These are phyloP conservation scores for Xanthorhoe designata DNA, from an alignment of 2,888 invertebrate genomes.

Conservation along the genomic window DNA sequence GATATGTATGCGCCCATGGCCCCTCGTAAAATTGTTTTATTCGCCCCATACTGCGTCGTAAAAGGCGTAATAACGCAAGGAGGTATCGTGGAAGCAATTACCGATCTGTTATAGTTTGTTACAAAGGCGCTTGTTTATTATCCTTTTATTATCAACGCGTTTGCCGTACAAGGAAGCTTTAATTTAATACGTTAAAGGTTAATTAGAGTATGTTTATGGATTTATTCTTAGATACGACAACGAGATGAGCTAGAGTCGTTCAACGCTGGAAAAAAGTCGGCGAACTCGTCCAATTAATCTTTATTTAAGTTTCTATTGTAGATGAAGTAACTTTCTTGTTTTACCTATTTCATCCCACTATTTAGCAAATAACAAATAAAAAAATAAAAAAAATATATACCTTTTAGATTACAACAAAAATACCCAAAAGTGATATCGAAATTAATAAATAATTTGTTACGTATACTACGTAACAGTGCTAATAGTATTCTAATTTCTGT, in stretches of 20 bases:
- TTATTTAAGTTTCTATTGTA: background rate
- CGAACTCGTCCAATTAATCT: slow-evolving; percentile 13
- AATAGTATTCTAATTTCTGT: no score
- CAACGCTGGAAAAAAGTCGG: slow-evolving; percentile 25
- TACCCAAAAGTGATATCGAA: background rate
- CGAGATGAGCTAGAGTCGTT: slow-evolving; percentile 18
- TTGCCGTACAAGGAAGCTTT: slow-evolving; percentile 80
- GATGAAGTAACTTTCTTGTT: background rate
- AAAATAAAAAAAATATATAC: background rate
- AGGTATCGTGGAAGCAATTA: slow-evolving; percentile 86
- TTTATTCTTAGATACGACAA: slow-evolving; percentile 34
- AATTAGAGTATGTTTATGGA: slow-evolving; percentile 46
- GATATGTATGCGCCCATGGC: slow-evolving; percentile 80
- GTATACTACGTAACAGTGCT: no score
- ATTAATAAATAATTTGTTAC: no score
- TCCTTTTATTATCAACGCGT: slow-evolving; percentile 85
- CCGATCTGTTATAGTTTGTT: slow-evolving; percentile 86
- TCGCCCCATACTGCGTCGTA: slow-evolving; percentile 85
- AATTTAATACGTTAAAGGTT: slow-evolving; percentile 68
- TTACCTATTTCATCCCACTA: background rate
- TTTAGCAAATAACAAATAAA: background rate
- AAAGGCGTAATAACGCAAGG: slow-evolving; percentile 85
- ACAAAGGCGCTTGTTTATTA: slow-evolving; percentile 85
- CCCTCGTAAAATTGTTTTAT: slow-evolving; percentile 86
- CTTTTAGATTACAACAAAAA: background rate